These are phyloP conservation scores for Trilocha varians DNA, from an alignment of 2,888 invertebrate genomes.

Conservation along the genomic window DNA sequence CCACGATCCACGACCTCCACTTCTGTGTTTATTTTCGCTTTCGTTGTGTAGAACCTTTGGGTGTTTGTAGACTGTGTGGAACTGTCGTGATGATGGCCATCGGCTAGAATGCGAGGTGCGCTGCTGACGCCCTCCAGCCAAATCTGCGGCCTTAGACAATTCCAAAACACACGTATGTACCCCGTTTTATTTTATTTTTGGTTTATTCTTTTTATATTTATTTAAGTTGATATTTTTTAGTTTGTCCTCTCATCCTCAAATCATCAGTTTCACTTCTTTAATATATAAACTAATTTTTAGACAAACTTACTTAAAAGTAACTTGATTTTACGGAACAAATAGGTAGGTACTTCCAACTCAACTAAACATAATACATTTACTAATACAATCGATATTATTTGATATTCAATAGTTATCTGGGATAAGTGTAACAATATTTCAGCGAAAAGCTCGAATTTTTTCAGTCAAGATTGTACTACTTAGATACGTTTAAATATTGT, in stretches of 20 bases:
- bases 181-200: constrained; percentile 34
- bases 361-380: too few species aligned
- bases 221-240: constrained; percentile 5
- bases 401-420: too few species aligned
- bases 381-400: too few species aligned
- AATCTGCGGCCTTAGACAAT: constrained; percentile 66
- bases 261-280: too few species aligned
- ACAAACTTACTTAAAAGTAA: too few species aligned
- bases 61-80: constrained; percentile 66
- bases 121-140: constrained; percentile 70
- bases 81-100: constrained; percentile 70
- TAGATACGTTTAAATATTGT: too few species aligned
- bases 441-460: too few species aligned
- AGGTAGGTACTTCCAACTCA: too few species aligned
- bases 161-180: constrained; percentile 67
- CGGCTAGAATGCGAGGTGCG: constrained; percentile 73
- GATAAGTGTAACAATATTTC: too few species aligned
- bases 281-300: too few species aligned
- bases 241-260: neutral
- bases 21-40: constrained; percentile 73
- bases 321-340: too few species aligned
- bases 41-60: constrained; percentile 71
- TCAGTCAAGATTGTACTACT: too few species aligned
- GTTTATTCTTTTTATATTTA: constrained; percentile 18
- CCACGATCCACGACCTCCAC: constrained; percentile 56